Evolutionary conservation across 2,888 invertebrate genomes (phyloP), one percentile per base, ranked within the genome.

Genomic region (Mactromeris polynyma): DNA sequence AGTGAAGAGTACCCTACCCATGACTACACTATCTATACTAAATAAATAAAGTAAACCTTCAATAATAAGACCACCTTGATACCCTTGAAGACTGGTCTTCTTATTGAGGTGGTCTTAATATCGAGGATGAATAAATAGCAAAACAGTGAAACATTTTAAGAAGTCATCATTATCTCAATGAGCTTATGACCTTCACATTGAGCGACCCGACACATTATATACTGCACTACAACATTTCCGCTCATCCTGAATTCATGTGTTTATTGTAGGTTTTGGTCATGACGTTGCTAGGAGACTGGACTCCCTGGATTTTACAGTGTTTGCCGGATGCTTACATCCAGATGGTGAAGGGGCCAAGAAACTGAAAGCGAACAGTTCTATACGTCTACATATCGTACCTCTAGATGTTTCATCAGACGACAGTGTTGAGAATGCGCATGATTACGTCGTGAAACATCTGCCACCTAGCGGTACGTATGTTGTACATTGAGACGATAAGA

Each of bases 301-400:
- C 58, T 85, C 90, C 11, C 87, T 88, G 0, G 91, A 93, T 11
- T 93, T 91, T 73, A 92, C 90, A 2, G 93, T 93, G 33, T 93
- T 93, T 86, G 94, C 94, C 58, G 93, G 93, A 36, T 93, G 93
- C 77, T 85, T 94, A 0, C 80, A 87, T 51, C 88, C 89, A 19
- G 90, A 89, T 7, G 89, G 88, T 33, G 85, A 89, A 0, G 93
- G 92, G 2, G 92, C 93, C 2, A 54, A 77, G 21, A 85, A 81
- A 40, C 64, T 93, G 36, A 83, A 87, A 9, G 69, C 89, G 0
- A 33, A 42, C 4, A 87, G 87, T 9, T 90, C 92, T 1, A 80
- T 86, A 19, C 46, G 89, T n/a, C 58, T 91, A 33, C 91, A 90
- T 36, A 79, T 93, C 3, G 89, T 93, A 6, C 83, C 86, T 17